A percentile compares a stretch with the other conserved stretches of the same genome.
Evolutionary conservation across 2,113 vertebrate genomes (phyloP).

Genomic region (Larimichthys polyactis): DNA sequence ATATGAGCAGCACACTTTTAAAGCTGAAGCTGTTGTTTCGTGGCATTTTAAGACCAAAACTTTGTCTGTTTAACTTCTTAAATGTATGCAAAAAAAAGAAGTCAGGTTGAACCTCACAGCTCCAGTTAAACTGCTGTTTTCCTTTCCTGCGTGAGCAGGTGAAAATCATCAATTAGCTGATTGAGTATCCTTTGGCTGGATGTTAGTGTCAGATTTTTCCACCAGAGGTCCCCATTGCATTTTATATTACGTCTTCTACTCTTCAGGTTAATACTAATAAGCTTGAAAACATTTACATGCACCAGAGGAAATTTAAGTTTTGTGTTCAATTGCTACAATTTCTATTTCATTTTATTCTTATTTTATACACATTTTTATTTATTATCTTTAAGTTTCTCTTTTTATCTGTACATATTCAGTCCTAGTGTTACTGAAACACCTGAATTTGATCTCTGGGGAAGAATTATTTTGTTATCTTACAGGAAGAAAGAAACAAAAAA

Average conservation of each 20-base stretch:
- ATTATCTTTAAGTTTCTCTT: too few species aligned
- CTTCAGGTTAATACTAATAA: not conserved
- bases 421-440: too few species aligned
- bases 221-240: constrained; percentile 35
- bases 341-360: too few species aligned
- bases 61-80: constrained; percentile 17
- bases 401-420: too few species aligned
- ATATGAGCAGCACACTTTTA: constrained; percentile 1
- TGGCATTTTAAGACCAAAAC: constrained; percentile 50
- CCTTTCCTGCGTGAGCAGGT: constrained; percentile 53
- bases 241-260: too few species aligned
- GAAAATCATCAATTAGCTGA: constrained; percentile 62
- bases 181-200: constrained; percentile 29
- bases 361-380: too few species aligned
- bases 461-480: too few species aligned
- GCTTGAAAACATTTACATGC: not conserved
- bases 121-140: constrained; percentile 20
- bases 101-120: not conserved
- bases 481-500: too few species aligned
- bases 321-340: too few species aligned
- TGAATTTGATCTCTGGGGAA: too few species aligned
- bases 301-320: not conserved
- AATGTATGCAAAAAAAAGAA: not conserved
- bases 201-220: not conserved
- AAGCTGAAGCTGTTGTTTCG: not conserved